Evolutionary conservation across 92 coral and sea anemone species (phyloP).

Genomic region (Phenganax marumi): DNA sequence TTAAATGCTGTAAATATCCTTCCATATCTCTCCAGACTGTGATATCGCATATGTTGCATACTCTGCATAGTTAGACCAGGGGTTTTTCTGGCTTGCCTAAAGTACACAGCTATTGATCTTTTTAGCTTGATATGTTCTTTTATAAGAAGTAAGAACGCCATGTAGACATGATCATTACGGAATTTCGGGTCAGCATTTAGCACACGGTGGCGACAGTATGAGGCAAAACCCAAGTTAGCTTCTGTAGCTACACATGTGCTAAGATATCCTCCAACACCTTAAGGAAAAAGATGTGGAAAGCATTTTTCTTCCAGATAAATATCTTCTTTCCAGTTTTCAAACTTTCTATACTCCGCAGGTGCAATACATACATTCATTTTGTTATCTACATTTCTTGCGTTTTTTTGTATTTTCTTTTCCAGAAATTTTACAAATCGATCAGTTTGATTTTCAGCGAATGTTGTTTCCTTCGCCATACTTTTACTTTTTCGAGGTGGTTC

Average conservation of each 20-base stretch:
- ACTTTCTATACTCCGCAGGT: constrained; percentile 13
- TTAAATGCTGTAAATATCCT: constrained; percentile 18
- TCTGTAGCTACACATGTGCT: neutral
- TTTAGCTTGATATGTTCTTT: constrained; percentile 20
- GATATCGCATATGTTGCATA: constrained; percentile 4
- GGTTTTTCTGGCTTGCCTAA: constrained; percentile 15
- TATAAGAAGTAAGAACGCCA: constrained; percentile 16
- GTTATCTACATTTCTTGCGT: neutral
- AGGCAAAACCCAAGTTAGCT: neutral
- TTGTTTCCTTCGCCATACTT: neutral
- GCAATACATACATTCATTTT: constrained; percentile 20
- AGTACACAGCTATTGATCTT: constrained; percentile 1
- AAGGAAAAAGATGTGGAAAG: constrained; percentile 16
- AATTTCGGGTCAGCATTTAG: constrained; percentile 11
- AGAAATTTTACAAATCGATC: neutral
- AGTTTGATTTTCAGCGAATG: neutral
- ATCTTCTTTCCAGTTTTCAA: constrained; percentile 10
- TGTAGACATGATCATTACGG: constrained; percentile 15
- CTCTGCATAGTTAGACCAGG: constrained; percentile 4
- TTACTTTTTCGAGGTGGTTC: neutral
- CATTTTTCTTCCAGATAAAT: constrained; percentile 20
- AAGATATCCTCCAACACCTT: constrained; percentile 11
- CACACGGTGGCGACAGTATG: constrained; percentile 22
- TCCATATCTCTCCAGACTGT: constrained; percentile 18
- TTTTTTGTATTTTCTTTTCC: neutral